Evolutionary conservation across 2,888 invertebrate species (phyloP), one percentile per base, ranked within the genome.

Genomic region (Saturnia pavonia): DNA sequence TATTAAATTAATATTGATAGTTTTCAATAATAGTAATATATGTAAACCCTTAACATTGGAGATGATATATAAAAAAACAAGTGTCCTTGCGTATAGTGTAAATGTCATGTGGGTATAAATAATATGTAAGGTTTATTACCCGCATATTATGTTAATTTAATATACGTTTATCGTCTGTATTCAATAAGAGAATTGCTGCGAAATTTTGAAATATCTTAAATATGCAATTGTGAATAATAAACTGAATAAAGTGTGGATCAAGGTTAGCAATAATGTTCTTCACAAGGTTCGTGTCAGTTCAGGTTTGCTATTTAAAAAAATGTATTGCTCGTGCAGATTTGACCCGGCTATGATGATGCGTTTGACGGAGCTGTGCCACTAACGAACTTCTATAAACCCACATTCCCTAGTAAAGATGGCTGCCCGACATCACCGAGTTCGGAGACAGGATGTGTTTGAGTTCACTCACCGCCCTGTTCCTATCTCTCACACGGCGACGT

Each of bases 401-500:
- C 90, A 90, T 92, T 91, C 87, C 92, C 92, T 86, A 88, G 89
- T 90, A 89, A 79, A 91, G 89, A 85, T 84, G 82, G 81, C 79
- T 87, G 88, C 84, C 89, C 89, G 85, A 90, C 89, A 89, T 90
- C 84, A 79, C 86, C 82, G 80, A 80, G 85, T 87, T 82, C 78
- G 85, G 87, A 88, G 88, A 90, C 92, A 91, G 93, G 92, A 93
- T 92, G 89, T 87, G 80, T 81, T 78, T 81, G 84, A 87, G 91
- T 90, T 88, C 89, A 90, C 82, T 88, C 89, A 90, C 82, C 86
- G 89, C 82, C 84, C 87, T 84, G 84, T 83, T 85, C 87, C 85
- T 84, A 81, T 83, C 84, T 82, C 83, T 82, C 82, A 78, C 80
- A 74, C 77, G 75, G 75, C 77, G 72, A 74, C 79, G 77, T 78